Evolutionary conservation across 2,113 vertebrate species (phyloP).

Genomic region (Pachyramphus minor): DNA sequence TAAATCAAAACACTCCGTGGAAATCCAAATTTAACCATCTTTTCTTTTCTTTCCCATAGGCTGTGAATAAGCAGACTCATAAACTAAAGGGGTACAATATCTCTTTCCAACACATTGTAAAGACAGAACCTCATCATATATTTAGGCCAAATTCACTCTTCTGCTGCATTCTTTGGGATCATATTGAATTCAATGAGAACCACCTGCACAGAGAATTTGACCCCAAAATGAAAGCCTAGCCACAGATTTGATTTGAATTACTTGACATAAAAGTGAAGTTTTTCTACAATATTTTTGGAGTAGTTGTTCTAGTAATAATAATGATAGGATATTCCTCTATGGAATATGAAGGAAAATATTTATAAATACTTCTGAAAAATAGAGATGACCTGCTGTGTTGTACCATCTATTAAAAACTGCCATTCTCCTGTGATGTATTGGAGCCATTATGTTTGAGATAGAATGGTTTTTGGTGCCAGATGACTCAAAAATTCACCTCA

Average conservation of each 20-base stretch:
- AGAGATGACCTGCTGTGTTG: background rate
- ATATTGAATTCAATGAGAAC: constrained; percentile 38
- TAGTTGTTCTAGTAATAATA: background rate
- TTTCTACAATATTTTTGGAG: background rate
- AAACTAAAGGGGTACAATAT: constrained; percentile 6
- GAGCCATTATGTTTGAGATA: background rate
- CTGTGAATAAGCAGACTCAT: constrained; percentile 41
- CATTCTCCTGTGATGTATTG: background rate
- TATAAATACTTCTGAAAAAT: background rate
- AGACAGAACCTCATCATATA: background rate
- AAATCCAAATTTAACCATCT: constrained; percentile 46
- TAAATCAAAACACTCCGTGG: constrained; percentile 55
- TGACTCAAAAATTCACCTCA: background rate
- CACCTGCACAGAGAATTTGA: constrained; percentile 33
- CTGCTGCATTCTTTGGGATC: constrained; percentile 16
- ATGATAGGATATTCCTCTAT: background rate
- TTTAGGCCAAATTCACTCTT: constrained; percentile 40
- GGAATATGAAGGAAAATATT: background rate
- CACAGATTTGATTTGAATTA: constrained; percentile 32
- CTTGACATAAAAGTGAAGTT: background rate
- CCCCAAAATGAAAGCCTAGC: background rate
- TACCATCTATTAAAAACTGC: background rate
- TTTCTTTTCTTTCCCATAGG: constrained; percentile 18
- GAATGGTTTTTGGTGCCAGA: background rate
- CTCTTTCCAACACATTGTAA: constrained; percentile 23